Base-by-base conservation (phyloP, 2,888 invertebrate genomes). In the Sminthurinus aureus region DNA sequence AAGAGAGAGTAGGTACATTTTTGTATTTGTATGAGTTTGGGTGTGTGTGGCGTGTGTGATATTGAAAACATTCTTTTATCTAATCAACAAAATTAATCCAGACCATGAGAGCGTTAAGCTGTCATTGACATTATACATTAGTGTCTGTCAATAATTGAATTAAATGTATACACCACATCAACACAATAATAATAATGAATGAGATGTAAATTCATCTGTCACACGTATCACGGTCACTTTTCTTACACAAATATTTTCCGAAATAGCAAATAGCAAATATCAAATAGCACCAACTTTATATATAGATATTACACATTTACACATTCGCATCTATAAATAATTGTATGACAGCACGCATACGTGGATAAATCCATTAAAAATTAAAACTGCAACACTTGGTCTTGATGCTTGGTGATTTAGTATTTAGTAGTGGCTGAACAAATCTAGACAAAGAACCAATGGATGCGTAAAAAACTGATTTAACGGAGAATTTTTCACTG, bases 21-120 rank as follows among this genome's bases (percentile, higher is more conserved):
- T 52, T 58, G 15, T 58, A 38, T 73, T 73, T 26, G 24, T 73
- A 73, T 38, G 24, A 22, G 50, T 20, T 15, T 58, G 18, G 2
- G 58, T 77, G 12, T 52, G 24, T 24, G 24, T 58, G 51, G 24
- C n/a, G n/a, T 52, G 58, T 77, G 58, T 58, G 22, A 79, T 66
- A 38, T 12, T 64, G 20, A 79, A 79, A 79, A 79, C 79, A 13
- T 58, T 52, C n/a, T 76, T 38, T 38, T 50, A 76, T 76, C 76
- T 76, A 76, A 76, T 76, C 76, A 76, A 58, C 77, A 76, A 76
- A 13, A 52, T 76, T 76, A 76, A 76, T 76, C 76, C 76, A 24
- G 52, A 11, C 76, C 58, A 52, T 76, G 76, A 52, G 58, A 76
- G 38, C 38, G 73, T 58, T 15, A 6, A 76, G 22, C 20, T 52